Percentiles rank a stretch among this genome's conserved stretches.
Evolutionary conservation across 2,797 vertebrate genomes (phyloP).

Genomic region (Synanceia verrucosa): DNA sequence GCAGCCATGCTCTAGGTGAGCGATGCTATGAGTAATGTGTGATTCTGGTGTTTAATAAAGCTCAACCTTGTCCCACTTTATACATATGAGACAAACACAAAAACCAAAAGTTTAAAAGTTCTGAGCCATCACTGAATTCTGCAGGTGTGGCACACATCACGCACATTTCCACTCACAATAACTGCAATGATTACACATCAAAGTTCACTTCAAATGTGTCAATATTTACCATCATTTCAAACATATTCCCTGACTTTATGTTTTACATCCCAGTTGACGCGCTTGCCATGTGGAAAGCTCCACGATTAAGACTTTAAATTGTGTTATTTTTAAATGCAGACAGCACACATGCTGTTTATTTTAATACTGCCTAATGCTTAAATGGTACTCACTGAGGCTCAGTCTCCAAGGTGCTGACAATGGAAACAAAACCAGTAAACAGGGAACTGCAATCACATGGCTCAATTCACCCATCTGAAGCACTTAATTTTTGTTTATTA

Average conservation of each 20-base stretch:
- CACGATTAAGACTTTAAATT: background rate
- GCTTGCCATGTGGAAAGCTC: background rate
- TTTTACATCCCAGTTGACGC: no score
- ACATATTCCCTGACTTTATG: background rate
- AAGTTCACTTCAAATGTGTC: background rate
- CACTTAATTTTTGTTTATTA: no score
- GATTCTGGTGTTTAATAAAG: background rate
- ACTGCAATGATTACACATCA: background rate
- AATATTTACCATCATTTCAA: background rate
- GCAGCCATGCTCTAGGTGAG: constrained; percentile 19
- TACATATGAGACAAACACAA: background rate
- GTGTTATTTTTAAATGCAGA: background rate
- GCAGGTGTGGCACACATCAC: constrained; percentile 1
- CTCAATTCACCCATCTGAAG: background rate
- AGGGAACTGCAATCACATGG: background rate
- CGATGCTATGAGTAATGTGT: background rate
- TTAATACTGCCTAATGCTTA: background rate
- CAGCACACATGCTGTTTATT: background rate
- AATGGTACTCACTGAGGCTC: no score
- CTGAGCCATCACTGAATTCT: background rate
- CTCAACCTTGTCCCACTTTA: background rate
- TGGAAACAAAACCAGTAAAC: constrained; percentile 22
- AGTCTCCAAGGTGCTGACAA: background rate
- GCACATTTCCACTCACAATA: background rate
- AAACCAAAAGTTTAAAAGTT: background rate